These are phyloP conservation scores for Galaxea fascicularis DNA, from an alignment of 92 coral and sea anemone genomes.

Conservation along the genomic window DNA sequence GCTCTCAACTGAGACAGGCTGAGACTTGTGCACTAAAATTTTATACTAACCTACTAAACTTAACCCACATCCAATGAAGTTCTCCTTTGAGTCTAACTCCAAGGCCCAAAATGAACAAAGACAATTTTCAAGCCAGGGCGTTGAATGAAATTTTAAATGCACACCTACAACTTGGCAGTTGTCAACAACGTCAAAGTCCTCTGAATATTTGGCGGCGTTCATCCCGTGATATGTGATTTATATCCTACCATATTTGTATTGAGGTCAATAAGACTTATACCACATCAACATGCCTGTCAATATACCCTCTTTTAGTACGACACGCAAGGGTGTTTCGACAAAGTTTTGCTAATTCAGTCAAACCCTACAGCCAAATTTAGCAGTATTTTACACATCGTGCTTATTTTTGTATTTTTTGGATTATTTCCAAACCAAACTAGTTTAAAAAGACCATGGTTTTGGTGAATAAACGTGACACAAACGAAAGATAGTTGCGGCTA, in stretches of 20 bases:
- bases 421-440: conserved; percentile 24
- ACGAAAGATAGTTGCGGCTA: conserved; percentile 39
- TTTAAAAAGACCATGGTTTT: neutral
- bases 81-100: neutral
- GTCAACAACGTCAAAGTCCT: conserved; percentile 29
- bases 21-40: neutral
- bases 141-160: conserved; percentile 1
- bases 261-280: conserved; percentile 45
- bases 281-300: conserved; percentile 37
- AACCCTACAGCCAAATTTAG: neutral
- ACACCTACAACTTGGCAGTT: conserved; percentile 15
- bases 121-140: conserved; percentile 9
- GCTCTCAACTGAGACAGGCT: too few relatives aligned
- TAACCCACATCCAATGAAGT: neutral
- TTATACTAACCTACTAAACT: conserved; percentile 21
- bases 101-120: conserved; percentile 13
- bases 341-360: neutral
- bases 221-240: conserved; percentile 46
- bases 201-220: conserved; percentile 29
- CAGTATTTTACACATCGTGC: neutral
- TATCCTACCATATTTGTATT: conserved; percentile 27
- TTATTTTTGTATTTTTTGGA: conserved; percentile 2
- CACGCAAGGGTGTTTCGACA: conserved; percentile 44
- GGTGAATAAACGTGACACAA: conserved; percentile 32
- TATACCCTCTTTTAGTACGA: conserved; percentile 24